Base-by-base conservation (phyloP, 1,140 invertebrate genomes). In the Sweltsa coloradensis region DNA sequence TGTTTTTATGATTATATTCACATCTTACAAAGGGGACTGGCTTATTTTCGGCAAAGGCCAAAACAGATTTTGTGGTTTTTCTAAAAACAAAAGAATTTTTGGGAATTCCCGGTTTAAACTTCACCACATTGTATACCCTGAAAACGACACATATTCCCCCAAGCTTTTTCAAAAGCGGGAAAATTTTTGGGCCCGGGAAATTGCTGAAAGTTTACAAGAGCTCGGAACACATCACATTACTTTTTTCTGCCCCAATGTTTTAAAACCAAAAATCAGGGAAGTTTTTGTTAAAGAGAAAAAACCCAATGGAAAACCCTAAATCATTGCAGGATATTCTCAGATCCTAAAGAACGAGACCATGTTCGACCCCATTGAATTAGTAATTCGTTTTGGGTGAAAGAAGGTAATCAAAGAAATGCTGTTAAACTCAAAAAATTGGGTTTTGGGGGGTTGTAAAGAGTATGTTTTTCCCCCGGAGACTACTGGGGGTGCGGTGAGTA, bases 401-500 rank as follows among this genome's bases (percentile, higher is more conserved):
- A 49, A 51, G 22, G 59, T 62, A 2, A 59, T 70, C 51, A 57
- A 42, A 46, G 54, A 36, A 60, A 61, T 11, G 53, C 55, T 5
- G 52, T 60, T 5, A 56, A 55, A 41, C 55, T 64, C 2, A 54
- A 55, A 31, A 45, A 48, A 9, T 49, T 52, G 23, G 23, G 45
- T 1, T 65, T 72, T 18, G 62, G 64, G n/a, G 1, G 64, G 62
- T 1, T 75, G 73, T 56, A 59, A 65, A 11, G 34, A 57, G 0
- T 57, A 65, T 0, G 5, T 24, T 5, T 74, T 73, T 47, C 61
- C 68, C 14, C 67, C 70, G 1, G 65, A 31, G 67, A 71, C 0
- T 82, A 81, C 55, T 83, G 78, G 76, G 59, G 59, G 34, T 85
- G 82, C 55, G 72, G 81, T 3, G 68, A 66, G 24, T 68, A 79